Evolutionary conservation across 2,888 invertebrate genomes (phyloP).

Genomic region (Epinotia nisella): DNA sequence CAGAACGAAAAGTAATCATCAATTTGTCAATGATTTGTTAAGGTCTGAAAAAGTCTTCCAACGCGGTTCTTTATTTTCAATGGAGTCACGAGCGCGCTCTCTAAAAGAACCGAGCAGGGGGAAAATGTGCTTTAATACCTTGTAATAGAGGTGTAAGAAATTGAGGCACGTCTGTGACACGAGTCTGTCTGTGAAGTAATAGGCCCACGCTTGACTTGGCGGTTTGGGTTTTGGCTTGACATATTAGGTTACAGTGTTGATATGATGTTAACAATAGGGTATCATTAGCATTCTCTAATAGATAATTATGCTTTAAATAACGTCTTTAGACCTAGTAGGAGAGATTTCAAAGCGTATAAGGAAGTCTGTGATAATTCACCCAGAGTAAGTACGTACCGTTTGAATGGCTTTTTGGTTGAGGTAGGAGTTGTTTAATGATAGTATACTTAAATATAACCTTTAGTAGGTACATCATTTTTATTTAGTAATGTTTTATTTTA

Average conservation of each 20-base stretch:
- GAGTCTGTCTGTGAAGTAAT: constrained; percentile 30
- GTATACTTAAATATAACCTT: no score
- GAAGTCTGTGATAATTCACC: constrained; percentile 5
- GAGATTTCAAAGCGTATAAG: constrained; percentile 26
- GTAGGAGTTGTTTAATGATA: no score
- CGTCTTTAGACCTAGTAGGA: constrained; percentile 20
- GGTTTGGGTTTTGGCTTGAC: constrained; percentile 35
- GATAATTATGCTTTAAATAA: constrained; percentile 29
- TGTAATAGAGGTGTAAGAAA: constrained; percentile 27
- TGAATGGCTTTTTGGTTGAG: background rate
- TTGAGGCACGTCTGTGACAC: constrained; percentile 18
- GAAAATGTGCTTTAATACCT: constrained; percentile 13
- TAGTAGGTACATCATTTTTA: no score
- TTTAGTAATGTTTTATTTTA: no score
- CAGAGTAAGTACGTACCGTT: background rate
- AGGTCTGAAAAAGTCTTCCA: constrained; percentile 44
- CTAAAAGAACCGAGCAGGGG: constrained; percentile 1
- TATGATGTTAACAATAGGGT: constrained; percentile 36
- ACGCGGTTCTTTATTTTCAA: constrained; percentile 43
- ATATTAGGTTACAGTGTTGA: constrained; percentile 41
- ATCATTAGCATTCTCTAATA: constrained; percentile 40
- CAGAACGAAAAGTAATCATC: constrained; percentile 42
- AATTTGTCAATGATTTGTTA: constrained; percentile 46
- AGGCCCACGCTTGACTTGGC: constrained; percentile 36
- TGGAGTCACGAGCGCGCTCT: constrained; percentile 41